Percentiles rank a stretch among this genome's conserved stretches.
Conservation (phyloP, 2,888 invertebrate genomes). For the Tenthredo notha region DNA sequence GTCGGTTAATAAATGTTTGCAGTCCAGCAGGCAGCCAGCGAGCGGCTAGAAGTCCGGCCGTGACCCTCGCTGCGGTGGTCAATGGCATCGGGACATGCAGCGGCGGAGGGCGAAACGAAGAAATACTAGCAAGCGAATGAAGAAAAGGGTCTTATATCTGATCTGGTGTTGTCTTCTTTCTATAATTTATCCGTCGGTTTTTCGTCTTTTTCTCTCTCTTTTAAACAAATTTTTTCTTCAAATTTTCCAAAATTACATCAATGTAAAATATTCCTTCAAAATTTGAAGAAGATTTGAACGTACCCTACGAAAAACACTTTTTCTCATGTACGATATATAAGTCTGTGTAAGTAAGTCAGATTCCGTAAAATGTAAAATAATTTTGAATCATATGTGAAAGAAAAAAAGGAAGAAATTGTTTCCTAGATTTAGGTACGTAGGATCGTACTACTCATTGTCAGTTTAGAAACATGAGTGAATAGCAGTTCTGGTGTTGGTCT, state of each 20-base stretch:
- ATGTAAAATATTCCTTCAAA: not conserved
- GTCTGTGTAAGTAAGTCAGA: no score
- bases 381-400: not conserved
- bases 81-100: conserved; percentile 51
- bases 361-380: no score
- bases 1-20: conserved; percentile 23
- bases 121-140: not conserved
- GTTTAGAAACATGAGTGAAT: not conserved
- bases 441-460: not conserved
- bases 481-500: conserved; percentile 57
- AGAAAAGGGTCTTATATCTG: conserved; percentile 20
- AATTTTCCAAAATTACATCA: not conserved
- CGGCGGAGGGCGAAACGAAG: conserved; percentile 28
- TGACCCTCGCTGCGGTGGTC: conserved; percentile 48
- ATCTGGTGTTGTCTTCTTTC: not conserved
- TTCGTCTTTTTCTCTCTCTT: not conserved
- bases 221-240: not conserved
- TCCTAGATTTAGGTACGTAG: not conserved
- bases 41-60: conserved; percentile 31
- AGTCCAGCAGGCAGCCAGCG: conserved; percentile 34
- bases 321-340: no score
- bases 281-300: not conserved
- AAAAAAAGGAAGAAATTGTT: no score
- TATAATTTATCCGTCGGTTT: not conserved
- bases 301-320: no score